These are phyloP conservation scores for Malurus cyaneus DNA, from an alignment of 2,113 vertebrate genomes.

Conservation along the genomic window DNA sequence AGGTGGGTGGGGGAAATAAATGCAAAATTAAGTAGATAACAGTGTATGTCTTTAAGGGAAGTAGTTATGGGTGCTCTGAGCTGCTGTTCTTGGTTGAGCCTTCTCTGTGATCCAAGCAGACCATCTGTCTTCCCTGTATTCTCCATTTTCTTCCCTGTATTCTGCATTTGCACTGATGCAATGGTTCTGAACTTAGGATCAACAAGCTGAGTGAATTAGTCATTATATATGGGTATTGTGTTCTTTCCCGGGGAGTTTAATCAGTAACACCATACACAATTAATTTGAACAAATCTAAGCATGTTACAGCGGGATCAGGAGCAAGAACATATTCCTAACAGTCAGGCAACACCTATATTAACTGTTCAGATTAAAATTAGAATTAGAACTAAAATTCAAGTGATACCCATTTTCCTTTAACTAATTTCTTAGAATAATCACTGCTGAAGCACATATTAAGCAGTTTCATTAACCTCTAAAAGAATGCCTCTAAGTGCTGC, in stretches of 20 bases:
- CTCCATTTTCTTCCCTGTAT: background rate
- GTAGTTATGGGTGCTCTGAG: background rate
- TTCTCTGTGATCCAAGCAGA: background rate
- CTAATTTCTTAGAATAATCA: slow-evolving; percentile 36
- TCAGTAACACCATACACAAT: background rate
- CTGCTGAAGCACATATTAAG: background rate
- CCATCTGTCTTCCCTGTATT: background rate
- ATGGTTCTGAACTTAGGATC: background rate
- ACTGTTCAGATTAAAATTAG: slow-evolving; percentile 31
- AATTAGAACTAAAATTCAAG: slow-evolving; percentile 44
- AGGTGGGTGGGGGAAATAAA: background rate
- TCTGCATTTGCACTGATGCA: background rate
- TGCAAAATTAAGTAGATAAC: background rate
- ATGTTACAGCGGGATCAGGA: background rate
- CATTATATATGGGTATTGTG: background rate
- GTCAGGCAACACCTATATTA: background rate
- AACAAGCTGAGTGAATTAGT: background rate
- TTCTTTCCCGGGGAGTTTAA: background rate
- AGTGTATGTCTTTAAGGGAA: background rate
- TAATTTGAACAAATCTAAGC: background rate
- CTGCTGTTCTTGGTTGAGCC: background rate
- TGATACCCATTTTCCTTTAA: background rate
- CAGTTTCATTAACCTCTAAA: slow-evolving; percentile 21
- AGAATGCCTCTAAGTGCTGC: background rate
- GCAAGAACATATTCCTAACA: background rate